These are phyloP conservation scores for Ostrea edulis DNA, from an alignment of 1,140 invertebrate genomes.

Conservation along the genomic window DNA sequence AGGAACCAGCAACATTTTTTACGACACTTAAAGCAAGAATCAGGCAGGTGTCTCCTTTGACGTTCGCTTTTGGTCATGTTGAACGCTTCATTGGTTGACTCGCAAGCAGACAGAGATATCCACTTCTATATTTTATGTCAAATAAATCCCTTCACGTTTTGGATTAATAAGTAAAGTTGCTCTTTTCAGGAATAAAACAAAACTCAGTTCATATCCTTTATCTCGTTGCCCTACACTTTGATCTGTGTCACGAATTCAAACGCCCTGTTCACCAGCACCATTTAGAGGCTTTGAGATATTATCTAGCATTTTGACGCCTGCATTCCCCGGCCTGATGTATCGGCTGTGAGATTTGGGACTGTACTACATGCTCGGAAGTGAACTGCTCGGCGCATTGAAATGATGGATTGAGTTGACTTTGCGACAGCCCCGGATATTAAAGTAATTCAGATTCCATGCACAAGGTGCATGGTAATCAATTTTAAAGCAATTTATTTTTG, in stretches of 20 bases:
- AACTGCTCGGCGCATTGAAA: not conserved
- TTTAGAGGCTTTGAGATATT: not conserved
- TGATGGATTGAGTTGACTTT: not conserved
- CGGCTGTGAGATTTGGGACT: conserved; percentile 3
- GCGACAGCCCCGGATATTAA: not conserved
- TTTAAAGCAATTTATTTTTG: not conserved
- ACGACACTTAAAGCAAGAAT: not conserved
- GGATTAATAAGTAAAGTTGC: not conserved
- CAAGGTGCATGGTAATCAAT: not conserved
- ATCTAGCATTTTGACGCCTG: conserved; percentile 1
- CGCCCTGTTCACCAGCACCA: not conserved
- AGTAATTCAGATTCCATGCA: not conserved
- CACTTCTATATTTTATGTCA: too few relatives aligned
- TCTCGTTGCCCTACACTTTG: not conserved
- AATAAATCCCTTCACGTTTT: not conserved
- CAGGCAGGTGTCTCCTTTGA: not conserved
- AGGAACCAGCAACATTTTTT: conserved; percentile 33
- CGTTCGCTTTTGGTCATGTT: not conserved
- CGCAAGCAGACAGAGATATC: not conserved
- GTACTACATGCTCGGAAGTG: not conserved
- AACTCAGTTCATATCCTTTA: not conserved
- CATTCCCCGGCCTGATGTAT: not conserved
- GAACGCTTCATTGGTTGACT: not conserved
- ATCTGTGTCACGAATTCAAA: not conserved
- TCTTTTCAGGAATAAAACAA: not conserved